Base-by-base conservation (phyloP, 2,888 invertebrate species). In the Coelopa pilipes region DNA sequence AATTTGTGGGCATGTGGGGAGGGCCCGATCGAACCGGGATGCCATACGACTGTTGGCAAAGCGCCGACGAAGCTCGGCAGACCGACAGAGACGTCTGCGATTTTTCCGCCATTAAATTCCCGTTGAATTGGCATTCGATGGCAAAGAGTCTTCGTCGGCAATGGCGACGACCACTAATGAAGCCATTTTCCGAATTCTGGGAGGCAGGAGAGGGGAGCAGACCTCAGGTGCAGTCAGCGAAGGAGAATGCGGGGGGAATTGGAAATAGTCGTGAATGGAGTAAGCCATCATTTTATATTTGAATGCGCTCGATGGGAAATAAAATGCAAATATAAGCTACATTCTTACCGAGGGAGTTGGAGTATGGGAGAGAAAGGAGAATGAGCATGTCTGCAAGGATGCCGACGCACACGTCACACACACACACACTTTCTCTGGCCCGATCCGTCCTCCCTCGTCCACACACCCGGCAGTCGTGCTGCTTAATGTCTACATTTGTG, bases 261-360 rank as follows among this genome's bases (percentile, higher is more conserved):
- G 34, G 34, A 4, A 34, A 49, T 55, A 12, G 55, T 57, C 17
- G 53, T 49, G 66, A 66, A 74, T 73, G 66, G 69, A 62, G 75
- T 76, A 77, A 75, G 60, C 70, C 70, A 75, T 75, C 74, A 77
- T 77, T 77, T 77, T 70, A 75, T 66, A 72, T 75, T 70, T 68
- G 72, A 70, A 75, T 74, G 70, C 69, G 74, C 72, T 65, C 72
- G 15, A 75, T 47, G 67, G 24, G 65, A 69, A 69, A 63, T 68
- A 74, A 67, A 74, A 57, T 66, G 69, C 68, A 73, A 73, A 55
- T 47, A 70, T 63, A 76, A 62, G n/a, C 66, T 62, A 60, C 45
- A 67, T 19, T 12, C 34, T 34, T 34, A 34, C 34, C 34, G 7
- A 34, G 34, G 34, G 34, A 34, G 34, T 34, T 34, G 34, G 34